A percentile compares a stretch with the other conserved stretches of the same genome.
These are phyloP conservation scores for Rousettus leschenaultii DNA, from an alignment of 2,113 vertebrate species.

Conservation along the genomic window DNA sequence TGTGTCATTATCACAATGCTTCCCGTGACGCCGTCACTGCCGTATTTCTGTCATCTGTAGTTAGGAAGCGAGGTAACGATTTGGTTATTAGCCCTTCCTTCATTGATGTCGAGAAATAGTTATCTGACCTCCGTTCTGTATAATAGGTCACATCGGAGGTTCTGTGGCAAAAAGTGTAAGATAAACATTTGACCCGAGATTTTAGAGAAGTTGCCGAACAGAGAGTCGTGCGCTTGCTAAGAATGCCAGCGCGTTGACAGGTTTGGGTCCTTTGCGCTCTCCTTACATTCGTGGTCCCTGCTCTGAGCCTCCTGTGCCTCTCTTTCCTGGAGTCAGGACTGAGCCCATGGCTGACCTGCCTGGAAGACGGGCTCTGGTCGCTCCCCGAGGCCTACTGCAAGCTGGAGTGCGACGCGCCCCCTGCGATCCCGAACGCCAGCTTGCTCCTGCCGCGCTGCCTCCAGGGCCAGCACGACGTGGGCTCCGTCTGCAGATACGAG, in stretches of 20 bases:
- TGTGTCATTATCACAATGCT: not conserved
- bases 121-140: not conserved
- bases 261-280: not conserved
- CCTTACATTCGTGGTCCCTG: not conserved
- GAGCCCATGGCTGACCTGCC: constrained; percentile 91
- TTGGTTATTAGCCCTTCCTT: not conserved
- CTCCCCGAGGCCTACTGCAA: constrained; percentile 97
- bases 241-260: not conserved
- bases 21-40: not conserved
- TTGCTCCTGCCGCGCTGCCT: constrained; percentile 87
- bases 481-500: constrained; percentile 90
- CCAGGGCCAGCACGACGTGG: constrained; percentile 88
- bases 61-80: not conserved
- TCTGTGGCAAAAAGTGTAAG: not conserved
- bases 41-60: not conserved
- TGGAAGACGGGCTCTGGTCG: constrained; percentile 96
- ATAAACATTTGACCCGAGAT: too few relatives aligned
- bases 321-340: constrained; percentile 83
- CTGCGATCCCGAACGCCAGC: constrained; percentile 81
- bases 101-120: not conserved
- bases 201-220: not conserved
- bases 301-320: constrained; percentile 30
- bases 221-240: not conserved
- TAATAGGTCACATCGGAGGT: not conserved
- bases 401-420: constrained; percentile 88